Conservation (phyloP, 2,113 vertebrate species). For the Corydoras sp. region DNA sequence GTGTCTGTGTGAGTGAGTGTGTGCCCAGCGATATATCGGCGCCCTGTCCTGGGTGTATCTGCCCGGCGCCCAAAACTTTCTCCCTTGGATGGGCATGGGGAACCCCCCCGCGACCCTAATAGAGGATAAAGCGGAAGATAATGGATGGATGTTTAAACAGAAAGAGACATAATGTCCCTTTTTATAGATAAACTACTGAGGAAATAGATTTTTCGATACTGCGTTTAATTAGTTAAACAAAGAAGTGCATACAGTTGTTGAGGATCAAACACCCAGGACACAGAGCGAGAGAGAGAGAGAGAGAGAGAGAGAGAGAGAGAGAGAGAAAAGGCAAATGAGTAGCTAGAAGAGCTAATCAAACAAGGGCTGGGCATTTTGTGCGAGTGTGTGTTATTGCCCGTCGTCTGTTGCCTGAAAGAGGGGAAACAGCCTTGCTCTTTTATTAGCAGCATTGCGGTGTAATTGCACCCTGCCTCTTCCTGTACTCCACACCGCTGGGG, state of each 20-base stretch:
- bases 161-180: background rate
- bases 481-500: conserved; percentile 50
- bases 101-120: no score
- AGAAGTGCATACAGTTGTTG: background rate
- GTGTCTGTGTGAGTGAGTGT: no score
- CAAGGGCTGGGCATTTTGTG: conserved; percentile 14
- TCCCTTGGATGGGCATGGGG: no score
- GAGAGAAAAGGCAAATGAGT: conserved; percentile 5
- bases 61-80: no score
- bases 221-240: background rate
- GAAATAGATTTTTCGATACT: background rate
- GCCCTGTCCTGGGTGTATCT: no score
- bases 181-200: background rate
- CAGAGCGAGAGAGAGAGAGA: no score
- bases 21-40: no score
- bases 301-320: no score
- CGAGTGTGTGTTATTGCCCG: conserved; percentile 25
- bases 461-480: conserved; percentile 68
- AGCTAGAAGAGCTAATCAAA: conserved; percentile 18
- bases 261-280: conserved; percentile 1
- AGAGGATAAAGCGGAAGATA: no score
- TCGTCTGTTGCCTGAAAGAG: conserved; percentile 24
- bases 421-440: conserved; percentile 58
- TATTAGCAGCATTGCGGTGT: conserved; percentile 67
- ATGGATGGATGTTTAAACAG: no score